Base-by-base conservation (phyloP, 2,888 invertebrate species). In the Apomyelois bistriatella region DNA sequence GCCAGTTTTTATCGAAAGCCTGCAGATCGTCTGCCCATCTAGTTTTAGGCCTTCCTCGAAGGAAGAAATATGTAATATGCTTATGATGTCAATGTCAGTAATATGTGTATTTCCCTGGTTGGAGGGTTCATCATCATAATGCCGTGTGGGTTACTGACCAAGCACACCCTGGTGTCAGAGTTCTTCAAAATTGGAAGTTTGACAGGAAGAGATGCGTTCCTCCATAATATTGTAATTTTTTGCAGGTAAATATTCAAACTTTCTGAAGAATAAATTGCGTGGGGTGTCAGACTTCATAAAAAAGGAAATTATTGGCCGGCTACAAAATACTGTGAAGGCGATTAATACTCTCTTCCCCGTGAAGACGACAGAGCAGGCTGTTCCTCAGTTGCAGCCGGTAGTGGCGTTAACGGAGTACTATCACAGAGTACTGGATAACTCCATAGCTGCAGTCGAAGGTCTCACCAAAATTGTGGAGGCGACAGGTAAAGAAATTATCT, bases 401-500 rank as follows among this genome's bases (percentile, higher is more conserved):
- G 66, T 76, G 0, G 76, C 83, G 55, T 54, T 58, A 36, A 54
- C 54, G 40, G 54, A 54, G 15, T 88, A 86, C 62, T 90, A 90
- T 58, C 79, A 82, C 54, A 74, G 76, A 0, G 32, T 85, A 12
- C 81, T 88, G 51, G 77, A 85, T 16, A 74, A 72, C 36, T 73
- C 85, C 0, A 58, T 79, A 16, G 75, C 76, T 12, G 68, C 76
- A 1, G 64, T 83, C 0, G 91, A 91, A 58, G 91, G 89, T 9
- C 75, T 94, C 3, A 70, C 82, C 1, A 91, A 93, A 70, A 90
- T 94, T 9, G 88, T 91, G 6, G 93, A 94, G 77, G 92, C 92
- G 51, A 91, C 93, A 60, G 88, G 92, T 92, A 2, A 40, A 16
- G 4, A 10, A 12, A 4, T 7, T 10, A 2, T 10, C 5, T 3